A percentile compares a stretch with the other conserved stretches of the same genome.
Evolutionary conservation across 1,140 invertebrate genomes (phyloP).

Genomic region (Diploscapter pachys): DNA sequence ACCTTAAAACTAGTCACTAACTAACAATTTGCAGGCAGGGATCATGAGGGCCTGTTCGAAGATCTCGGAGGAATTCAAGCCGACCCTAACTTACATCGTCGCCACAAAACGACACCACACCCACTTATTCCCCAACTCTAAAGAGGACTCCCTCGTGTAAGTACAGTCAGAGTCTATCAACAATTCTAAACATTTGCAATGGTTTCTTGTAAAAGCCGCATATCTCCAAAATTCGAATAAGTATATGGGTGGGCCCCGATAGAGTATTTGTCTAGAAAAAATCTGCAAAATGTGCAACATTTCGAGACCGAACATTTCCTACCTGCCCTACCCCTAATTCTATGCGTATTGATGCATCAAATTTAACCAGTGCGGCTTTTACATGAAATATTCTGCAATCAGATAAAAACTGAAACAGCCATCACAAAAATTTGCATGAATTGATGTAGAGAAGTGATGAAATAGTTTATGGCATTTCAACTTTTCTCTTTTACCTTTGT

Average conservation of each 20-base stretch:
- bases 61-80: background rate
- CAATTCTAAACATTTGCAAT: background rate
- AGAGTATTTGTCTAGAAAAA: background rate
- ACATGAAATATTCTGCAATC: no score
- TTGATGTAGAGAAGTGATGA: no score
- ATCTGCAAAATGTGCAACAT: background rate
- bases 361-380: no score
- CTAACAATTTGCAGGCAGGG: no score
- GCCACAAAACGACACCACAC: slow-evolving; percentile 26
- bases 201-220: no score
- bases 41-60: slow-evolving; percentile 1
- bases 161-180: slow-evolving; percentile 2
- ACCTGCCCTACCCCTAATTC: background rate
- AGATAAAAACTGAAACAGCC: no score
- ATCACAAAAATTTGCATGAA: no score
- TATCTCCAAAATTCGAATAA: no score
- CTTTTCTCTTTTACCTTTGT: no score
- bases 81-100: slow-evolving; percentile 28
- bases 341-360: no score
- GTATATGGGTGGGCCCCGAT: background rate
- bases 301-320: background rate
- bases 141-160: background rate
- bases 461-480: no score
- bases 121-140: slow-evolving; percentile 13
- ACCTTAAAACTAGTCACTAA: no score